phyloP scores from a whole-genome alignment of 2,113 vertebrate species.

The Megatriorchis doriae region DNA sequence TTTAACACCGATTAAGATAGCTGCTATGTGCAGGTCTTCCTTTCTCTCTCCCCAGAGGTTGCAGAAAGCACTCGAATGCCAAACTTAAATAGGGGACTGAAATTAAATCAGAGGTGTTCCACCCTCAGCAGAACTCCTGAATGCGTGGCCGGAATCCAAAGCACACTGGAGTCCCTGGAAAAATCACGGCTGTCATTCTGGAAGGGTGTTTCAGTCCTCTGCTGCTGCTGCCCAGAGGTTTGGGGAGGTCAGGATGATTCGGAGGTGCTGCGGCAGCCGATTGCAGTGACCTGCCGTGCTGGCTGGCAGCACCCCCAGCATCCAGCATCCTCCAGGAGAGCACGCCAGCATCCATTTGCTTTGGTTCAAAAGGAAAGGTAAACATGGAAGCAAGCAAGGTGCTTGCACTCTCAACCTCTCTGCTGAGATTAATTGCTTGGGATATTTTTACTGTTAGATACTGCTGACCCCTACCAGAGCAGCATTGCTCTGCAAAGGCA shows the following conservation, averaged over 20 bases:
- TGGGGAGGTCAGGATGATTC: neutral
- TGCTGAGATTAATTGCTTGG: neutral
- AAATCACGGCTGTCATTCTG: neutral
- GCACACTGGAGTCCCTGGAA: neutral
- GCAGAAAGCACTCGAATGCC: neutral
- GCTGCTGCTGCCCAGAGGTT: neutral
- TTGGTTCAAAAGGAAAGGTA: neutral
- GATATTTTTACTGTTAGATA: neutral
- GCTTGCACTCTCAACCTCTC: fast-evolving
- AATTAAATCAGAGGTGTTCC: neutral
- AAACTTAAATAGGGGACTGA: neutral
- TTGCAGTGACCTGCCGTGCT: fast-evolving
- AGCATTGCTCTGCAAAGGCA: neutral
- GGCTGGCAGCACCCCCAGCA: neutral
- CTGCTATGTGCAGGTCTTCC: neutral
- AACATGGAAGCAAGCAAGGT: neutral
- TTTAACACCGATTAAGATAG: neutral
- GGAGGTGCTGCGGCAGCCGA: neutral
- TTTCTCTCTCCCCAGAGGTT: neutral
- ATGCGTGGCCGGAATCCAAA: neutral
- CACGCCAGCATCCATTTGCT: fast-evolving
- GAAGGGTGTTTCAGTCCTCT: neutral
- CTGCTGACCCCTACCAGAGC: neutral
- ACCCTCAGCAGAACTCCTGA: neutral
- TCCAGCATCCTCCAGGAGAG: neutral